Evolutionary conservation across 2,113 vertebrate genomes (phyloP).

Genomic region (Hyperopisus bebe): DNA sequence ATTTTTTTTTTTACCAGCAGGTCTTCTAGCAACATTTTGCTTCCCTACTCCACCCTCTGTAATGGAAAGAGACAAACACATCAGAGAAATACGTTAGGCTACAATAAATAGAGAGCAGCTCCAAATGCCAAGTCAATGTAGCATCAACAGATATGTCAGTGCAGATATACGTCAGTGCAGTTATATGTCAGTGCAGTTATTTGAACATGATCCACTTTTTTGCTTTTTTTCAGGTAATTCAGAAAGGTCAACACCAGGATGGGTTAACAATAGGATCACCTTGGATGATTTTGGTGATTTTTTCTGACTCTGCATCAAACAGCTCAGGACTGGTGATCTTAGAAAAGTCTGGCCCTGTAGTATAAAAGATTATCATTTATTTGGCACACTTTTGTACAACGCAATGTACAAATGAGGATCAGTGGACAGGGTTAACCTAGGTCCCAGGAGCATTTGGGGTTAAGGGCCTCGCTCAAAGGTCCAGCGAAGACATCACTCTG

Average conservation of each 20-base stretch:
- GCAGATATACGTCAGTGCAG: background rate
- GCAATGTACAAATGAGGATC: background rate
- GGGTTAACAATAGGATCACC: slow-evolving; percentile 29
- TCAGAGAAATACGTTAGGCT: background rate
- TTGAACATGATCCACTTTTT: background rate
- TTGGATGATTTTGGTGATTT: slow-evolving; percentile 59
- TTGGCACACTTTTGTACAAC: background rate
- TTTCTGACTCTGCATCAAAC: slow-evolving; percentile 51
- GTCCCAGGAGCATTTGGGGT: background rate
- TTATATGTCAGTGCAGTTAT: background rate
- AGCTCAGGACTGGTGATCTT: slow-evolving; percentile 52
- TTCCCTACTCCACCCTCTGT: slow-evolving; percentile 26
- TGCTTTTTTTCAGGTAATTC: background rate
- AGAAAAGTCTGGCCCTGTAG: slow-evolving; percentile 55
- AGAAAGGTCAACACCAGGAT: background rate
- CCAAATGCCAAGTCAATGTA: background rate
- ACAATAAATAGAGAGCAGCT: background rate
- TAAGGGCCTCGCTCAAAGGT: background rate
- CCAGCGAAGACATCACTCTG: background rate
- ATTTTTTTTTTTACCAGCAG: slow-evolving; percentile 24
- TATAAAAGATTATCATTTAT: slow-evolving; percentile 7
- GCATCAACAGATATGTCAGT: background rate
- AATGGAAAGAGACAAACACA: background rate
- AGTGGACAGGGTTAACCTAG: background rate
- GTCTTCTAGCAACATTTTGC: slow-evolving; percentile 7